Conservation (phyloP, 2,113 vertebrate species). For the Archilochus colubris region DNA sequence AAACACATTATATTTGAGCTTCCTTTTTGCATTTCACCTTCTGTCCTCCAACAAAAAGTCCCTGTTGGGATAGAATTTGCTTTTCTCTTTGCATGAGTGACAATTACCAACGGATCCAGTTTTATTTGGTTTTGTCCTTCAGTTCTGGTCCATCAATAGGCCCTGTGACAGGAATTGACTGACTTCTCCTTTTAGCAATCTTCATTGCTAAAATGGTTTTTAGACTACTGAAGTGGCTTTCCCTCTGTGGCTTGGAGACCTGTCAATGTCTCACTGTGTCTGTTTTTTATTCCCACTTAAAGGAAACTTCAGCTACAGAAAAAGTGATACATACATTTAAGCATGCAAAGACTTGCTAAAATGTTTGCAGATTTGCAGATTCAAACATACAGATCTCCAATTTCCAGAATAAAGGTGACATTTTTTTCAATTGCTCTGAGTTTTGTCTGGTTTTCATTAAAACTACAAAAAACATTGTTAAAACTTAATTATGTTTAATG, state of each 20-base stretch:
- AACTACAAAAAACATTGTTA: neutral
- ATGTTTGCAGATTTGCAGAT: neutral
- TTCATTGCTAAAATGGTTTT: neutral
- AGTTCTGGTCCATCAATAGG: neutral
- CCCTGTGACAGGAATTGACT: neutral
- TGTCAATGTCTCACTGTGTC: neutral
- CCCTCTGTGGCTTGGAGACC: accelerated
- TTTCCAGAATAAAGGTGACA: neutral
- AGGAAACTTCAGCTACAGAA: neutral
- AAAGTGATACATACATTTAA: neutral
- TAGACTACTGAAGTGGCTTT: neutral
- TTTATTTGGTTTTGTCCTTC: neutral
- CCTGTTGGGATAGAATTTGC: neutral
- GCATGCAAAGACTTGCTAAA: neutral
- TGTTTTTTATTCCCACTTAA: neutral
- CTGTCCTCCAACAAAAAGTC: neutral
- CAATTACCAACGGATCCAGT: neutral
- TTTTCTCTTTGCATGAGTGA: neutral
- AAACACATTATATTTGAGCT: neutral
- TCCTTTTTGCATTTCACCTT: neutral
- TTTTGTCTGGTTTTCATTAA: neutral
- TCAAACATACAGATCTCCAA: neutral
- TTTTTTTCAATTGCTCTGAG: neutral
- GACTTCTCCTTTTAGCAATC: neutral
- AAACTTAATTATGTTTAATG: neutral